phyloP scores from a whole-genome alignment of 2,888 invertebrate species.

The Hyalella azteca region DNA sequence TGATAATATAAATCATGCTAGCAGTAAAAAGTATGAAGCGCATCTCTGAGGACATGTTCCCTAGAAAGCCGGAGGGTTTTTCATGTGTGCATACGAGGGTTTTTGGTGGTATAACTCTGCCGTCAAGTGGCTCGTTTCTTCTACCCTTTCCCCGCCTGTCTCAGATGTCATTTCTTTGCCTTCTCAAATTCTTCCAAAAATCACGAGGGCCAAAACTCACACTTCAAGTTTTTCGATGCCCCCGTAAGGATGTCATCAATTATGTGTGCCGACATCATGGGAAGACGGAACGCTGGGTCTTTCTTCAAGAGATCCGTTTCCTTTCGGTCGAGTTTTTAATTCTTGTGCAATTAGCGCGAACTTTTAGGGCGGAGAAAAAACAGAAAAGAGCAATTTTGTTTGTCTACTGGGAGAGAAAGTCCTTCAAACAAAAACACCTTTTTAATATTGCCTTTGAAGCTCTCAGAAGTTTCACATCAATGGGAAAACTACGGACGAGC shows the following conservation, averaged over 20 bases:
- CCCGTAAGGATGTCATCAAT: neutral
- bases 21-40: too few relatives aligned
- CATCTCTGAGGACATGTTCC: too few relatives aligned
- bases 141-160: neutral
- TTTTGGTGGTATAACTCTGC: too few relatives aligned
- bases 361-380: neutral
- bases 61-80: too few relatives aligned
- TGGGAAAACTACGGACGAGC: neutral
- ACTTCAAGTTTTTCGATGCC: neutral
- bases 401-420: neutral
- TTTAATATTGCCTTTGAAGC: neutral
- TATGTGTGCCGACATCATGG: neutral
- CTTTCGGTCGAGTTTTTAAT: neutral
- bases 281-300: neutral
- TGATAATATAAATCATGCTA: too few relatives aligned
- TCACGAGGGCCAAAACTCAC: neutral
- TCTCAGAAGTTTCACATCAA: neutral
- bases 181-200: neutral
- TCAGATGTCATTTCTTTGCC: neutral
- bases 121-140: too few relatives aligned
- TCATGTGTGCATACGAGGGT: too few relatives aligned
- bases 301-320: neutral
- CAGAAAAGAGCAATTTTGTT: neutral
- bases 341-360: neutral
- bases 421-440: neutral